A percentile compares a stretch with the other conserved stretches of the same genome.
phyloP scores from a whole-genome alignment of 2,113 vertebrate species.

The Murina feae region DNA sequence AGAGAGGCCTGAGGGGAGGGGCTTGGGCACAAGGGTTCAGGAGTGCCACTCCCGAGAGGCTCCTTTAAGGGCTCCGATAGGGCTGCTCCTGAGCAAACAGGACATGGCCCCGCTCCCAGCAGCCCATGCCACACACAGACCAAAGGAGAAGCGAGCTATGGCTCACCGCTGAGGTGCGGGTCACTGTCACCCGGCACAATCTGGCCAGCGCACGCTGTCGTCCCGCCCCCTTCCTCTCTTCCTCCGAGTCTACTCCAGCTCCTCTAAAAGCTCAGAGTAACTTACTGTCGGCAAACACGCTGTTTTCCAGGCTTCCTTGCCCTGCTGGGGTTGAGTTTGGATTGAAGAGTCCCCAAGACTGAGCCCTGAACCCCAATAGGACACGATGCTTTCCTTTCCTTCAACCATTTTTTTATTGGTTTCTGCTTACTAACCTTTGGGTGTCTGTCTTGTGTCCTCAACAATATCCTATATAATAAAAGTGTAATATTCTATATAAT shows the following conservation, averaged over 20 bases:
- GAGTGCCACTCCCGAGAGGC: too few relatives aligned
- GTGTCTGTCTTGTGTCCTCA: neutral
- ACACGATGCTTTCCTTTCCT: fast-evolving
- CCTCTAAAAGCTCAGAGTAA: neutral
- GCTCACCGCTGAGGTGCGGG: neutral
- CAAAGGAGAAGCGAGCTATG: fast-evolving
- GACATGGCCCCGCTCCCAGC: too few relatives aligned
- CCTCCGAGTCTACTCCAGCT: neutral
- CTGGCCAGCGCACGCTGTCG: fast-evolving
- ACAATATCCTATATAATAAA: too few relatives aligned
- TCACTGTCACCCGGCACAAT: fast-evolving
- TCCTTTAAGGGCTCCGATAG: neutral
- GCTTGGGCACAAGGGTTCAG: too few relatives aligned
- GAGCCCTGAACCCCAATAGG: neutral
- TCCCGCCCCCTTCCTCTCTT: neutral
- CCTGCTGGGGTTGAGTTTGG: neutral
- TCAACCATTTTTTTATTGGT: too few relatives aligned
- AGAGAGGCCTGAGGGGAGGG: too few relatives aligned
- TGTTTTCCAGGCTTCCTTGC: fast-evolving
- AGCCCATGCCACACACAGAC: too few relatives aligned
- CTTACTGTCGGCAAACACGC: neutral
- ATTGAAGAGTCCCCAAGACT: neutral
- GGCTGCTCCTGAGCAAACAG: neutral
- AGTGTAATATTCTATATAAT: too few relatives aligned
- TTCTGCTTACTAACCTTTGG: neutral